A percentile compares a stretch with the other conserved stretches of the same genome.
Conservation (phyloP, 1,140 invertebrate species). For the Drosophila chauvacae region DNA sequence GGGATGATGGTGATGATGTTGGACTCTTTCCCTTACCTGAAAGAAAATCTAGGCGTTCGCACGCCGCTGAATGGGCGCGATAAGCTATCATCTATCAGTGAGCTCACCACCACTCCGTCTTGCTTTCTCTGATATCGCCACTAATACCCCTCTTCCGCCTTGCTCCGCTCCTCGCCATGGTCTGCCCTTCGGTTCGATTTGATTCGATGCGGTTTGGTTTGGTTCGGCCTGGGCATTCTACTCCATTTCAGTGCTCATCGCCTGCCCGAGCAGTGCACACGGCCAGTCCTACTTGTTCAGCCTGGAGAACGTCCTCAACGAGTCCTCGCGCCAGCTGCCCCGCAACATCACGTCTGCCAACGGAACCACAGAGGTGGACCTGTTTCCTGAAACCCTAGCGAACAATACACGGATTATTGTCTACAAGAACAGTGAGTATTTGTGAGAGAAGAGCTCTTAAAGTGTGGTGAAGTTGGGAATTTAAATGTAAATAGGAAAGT, state of each 20-base stretch:
- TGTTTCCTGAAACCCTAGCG: conserved; percentile 39
- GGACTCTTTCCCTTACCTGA: conserved; percentile 18
- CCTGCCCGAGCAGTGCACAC: conserved; percentile 47
- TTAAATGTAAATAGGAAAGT: not conserved
- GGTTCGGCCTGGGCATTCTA: conserved; percentile 32
- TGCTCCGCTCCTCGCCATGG: conserved; percentile 17
- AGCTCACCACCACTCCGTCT: conserved; percentile 44
- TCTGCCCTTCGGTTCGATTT: conserved; percentile 22
- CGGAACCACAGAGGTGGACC: conserved; percentile 44
- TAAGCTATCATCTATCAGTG: conserved; percentile 44
- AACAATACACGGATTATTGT: conserved; percentile 67
- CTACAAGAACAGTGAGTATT: conserved; percentile 72
- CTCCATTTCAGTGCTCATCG: conserved; percentile 75
- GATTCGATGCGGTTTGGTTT: conserved; percentile 44
- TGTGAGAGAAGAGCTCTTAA: not conserved
- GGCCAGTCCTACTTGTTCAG: conserved; percentile 74
- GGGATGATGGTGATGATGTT: conserved; percentile 3
- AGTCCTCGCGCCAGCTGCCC: conserved; percentile 46
- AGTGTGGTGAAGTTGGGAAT: not conserved
- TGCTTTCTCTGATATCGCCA: conserved; percentile 29
- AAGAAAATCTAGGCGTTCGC: conserved; percentile 32
- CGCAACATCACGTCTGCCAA: conserved; percentile 56
- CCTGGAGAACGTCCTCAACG: conserved; percentile 69
- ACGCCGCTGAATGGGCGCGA: conserved; percentile 17
- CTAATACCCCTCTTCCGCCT: conserved; percentile 21